Conservation (phyloP, 2,113 vertebrate species). For the Poicephalus meyeri region DNA sequence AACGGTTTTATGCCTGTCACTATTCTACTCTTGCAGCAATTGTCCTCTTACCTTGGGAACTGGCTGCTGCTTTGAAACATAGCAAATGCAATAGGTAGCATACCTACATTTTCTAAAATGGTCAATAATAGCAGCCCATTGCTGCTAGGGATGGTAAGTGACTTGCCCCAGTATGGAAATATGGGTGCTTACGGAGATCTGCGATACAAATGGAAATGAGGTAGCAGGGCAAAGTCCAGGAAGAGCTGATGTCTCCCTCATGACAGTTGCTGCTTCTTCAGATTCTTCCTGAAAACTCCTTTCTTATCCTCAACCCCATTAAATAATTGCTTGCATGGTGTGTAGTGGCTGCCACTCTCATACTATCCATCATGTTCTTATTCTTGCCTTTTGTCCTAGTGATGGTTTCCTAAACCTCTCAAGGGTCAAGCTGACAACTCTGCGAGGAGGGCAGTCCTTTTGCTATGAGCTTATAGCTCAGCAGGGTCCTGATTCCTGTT, state of each 20-base stretch:
- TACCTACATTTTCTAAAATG: background rate
- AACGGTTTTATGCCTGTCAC: background rate
- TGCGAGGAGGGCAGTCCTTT: background rate
- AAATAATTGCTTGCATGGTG: background rate
- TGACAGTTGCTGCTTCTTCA: background rate
- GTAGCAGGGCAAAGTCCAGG: background rate
- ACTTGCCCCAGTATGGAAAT: background rate
- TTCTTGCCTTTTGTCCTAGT: background rate
- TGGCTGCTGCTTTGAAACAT: background rate
- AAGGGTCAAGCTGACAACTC: background rate
- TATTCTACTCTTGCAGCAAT: background rate
- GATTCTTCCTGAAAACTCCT: background rate
- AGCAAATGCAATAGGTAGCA: background rate
- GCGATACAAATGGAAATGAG: background rate
- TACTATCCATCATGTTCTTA: background rate
- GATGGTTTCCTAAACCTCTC: background rate
- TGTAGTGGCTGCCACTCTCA: background rate
- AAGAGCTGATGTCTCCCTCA: background rate
- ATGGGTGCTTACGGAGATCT: background rate
- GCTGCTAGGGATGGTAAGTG: background rate
- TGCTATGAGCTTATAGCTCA: background rate
- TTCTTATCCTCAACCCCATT: background rate
- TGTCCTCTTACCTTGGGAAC: background rate
- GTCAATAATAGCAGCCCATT: background rate
- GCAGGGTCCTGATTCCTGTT: background rate